phyloP scores from a whole-genome alignment of 2,888 invertebrate species.

The Eugnorisma glareosa region DNA sequence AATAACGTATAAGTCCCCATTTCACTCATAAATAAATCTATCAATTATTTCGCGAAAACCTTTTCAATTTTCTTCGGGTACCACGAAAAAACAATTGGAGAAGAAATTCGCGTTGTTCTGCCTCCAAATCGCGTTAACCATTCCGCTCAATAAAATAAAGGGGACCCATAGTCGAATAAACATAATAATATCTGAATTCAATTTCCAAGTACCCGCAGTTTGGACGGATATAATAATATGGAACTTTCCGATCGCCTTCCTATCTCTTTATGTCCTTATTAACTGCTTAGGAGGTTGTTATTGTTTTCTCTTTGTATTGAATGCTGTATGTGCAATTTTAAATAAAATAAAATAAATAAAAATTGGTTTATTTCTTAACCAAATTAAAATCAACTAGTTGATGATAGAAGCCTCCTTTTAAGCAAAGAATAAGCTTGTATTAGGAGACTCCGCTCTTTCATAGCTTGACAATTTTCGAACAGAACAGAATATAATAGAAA shows the following conservation, averaged over 20 bases:
- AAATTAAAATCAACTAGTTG: no score
- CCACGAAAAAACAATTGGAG: conserved; percentile 55
- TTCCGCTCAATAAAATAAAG: conserved; percentile 72
- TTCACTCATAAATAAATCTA: conserved; percentile 56
- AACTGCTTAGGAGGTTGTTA: conserved; percentile 48
- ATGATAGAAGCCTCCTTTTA: no score
- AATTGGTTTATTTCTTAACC: no score
- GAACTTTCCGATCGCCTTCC: conserved; percentile 63
- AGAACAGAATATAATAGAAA: no score
- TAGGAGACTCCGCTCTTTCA: no score
- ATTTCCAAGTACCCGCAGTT: conserved; percentile 70
- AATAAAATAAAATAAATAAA: no score
- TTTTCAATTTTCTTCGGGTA: conserved; percentile 43
- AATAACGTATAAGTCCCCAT: conserved; percentile 33
- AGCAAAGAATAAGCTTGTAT: no score
- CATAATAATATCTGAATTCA: conserved; percentile 79
- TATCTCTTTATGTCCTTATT: conserved; percentile 54
- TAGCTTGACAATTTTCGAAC: no score
- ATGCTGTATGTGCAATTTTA: neutral
- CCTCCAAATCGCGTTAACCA: conserved; percentile 65
- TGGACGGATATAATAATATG: conserved; percentile 70
- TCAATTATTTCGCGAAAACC: conserved; percentile 51
- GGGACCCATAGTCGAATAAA: conserved; percentile 73
- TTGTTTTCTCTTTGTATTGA: conserved; percentile 20
- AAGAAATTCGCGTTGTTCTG: conserved; percentile 53